A percentile compares a stretch with the other conserved stretches of the same genome.
Evolutionary conservation across 2,797 vertebrate species (phyloP).

Genomic region (Mareca penelope): DNA sequence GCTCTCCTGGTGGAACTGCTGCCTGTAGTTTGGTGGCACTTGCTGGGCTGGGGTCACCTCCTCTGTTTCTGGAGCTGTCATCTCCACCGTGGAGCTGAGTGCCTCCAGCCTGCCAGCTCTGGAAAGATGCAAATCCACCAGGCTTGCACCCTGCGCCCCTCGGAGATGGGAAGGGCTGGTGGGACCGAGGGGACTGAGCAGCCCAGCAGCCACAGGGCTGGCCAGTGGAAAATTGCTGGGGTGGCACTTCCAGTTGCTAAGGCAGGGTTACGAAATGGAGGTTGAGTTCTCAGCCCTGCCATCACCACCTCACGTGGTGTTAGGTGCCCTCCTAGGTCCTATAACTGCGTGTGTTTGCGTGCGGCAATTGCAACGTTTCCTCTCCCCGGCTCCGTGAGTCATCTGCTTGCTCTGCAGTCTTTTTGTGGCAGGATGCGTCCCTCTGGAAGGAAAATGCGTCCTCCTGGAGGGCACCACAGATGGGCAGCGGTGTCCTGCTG

Average conservation of each 20-base stretch:
- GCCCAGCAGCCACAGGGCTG: not conserved
- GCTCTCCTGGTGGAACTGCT: slow-evolving; percentile 9
- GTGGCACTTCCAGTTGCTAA: not conserved
- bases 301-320: not conserved
- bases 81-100: not conserved
- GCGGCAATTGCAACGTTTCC: not conserved
- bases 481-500: not conserved
- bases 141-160: not conserved
- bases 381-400: slow-evolving; percentile 23
- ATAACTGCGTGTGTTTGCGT: not conserved
- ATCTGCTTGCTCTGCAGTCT: slow-evolving; percentile 43
- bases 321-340: not conserved
- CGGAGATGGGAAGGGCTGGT: not conserved
- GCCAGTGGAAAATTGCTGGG: not conserved
- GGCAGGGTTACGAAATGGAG: not conserved
- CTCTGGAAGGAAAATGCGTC: not conserved
- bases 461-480: not conserved
- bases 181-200: not conserved
- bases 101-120: not conserved
- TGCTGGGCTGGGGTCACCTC: not conserved
- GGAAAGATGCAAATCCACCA: not conserved
- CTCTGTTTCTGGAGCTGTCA: not conserved
- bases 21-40: not conserved
- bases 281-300: not conserved
- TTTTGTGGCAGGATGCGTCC: not conserved